Percentiles rank a stretch among this genome's conserved stretches.
phyloP scores from a whole-genome alignment of 2,113 vertebrate genomes.

The Notiomystis cincta region DNA sequence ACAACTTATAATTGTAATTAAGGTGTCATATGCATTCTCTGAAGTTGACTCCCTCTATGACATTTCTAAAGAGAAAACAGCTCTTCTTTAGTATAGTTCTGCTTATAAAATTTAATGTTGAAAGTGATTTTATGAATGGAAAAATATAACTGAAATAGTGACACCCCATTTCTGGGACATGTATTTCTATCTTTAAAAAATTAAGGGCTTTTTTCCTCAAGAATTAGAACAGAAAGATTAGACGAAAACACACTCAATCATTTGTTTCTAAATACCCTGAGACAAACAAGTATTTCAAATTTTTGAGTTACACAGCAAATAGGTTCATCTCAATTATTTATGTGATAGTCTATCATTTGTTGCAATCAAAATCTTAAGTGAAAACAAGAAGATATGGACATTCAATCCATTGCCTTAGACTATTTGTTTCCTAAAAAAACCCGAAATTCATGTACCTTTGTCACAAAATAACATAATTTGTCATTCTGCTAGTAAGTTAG shows the following conservation, averaged over 20 bases:
- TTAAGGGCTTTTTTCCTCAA: rapidly evolving
- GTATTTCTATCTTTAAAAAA: not conserved
- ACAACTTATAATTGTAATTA: not conserved
- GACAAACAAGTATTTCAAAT: not conserved
- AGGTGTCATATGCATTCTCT: not conserved
- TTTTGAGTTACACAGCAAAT: not conserved
- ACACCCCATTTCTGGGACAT: not conserved
- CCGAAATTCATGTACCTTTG: rapidly evolving
- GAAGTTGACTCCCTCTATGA: not conserved
- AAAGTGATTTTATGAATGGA: not conserved
- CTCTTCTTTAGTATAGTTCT: not conserved
- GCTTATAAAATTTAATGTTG: not conserved
- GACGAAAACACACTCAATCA: rapidly evolving
- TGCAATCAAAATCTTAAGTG: not conserved
- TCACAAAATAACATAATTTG: not conserved
- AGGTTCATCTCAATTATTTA: not conserved
- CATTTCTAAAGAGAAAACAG: not conserved
- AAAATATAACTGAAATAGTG: not conserved
- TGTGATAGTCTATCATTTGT: not conserved
- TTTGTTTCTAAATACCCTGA: not conserved
- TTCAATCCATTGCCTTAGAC: not conserved
- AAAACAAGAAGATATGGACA: not conserved
- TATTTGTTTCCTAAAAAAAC: not conserved
- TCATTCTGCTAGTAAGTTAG: not conserved
- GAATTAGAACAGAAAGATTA: not conserved